phyloP scores from a whole-genome alignment of 2,797 vertebrate species.

The Anas capensis region DNA sequence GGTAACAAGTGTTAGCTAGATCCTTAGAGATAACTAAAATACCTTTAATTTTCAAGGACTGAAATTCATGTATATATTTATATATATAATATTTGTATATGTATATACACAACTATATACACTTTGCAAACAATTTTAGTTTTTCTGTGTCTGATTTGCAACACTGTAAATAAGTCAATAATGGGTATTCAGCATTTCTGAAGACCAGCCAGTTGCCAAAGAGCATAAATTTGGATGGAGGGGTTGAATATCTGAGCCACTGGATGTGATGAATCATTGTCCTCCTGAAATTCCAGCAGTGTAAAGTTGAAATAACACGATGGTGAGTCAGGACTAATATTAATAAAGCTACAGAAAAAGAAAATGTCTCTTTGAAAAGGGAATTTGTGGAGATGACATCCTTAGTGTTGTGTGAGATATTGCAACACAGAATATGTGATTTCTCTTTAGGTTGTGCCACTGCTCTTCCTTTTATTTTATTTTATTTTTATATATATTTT shows the following conservation, averaged over 20 bases:
- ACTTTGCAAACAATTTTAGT: background rate
- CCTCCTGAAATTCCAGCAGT: background rate
- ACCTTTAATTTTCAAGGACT: background rate
- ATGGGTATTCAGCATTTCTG: background rate
- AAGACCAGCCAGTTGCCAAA: background rate
- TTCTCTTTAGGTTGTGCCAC: conserved; percentile 17
- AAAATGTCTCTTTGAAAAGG: background rate
- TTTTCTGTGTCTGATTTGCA: background rate
- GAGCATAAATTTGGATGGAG: background rate
- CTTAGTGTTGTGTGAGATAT: background rate
- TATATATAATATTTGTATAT: background rate
- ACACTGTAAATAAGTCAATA: background rate
- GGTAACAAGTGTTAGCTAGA: background rate
- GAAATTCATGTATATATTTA: background rate
- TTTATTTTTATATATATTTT: conserved; percentile 16
- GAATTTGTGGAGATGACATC: background rate
- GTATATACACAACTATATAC: background rate
- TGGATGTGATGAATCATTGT: background rate
- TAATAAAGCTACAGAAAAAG: background rate
- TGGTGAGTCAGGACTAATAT: background rate
- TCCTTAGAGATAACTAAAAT: background rate
- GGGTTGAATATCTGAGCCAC: background rate
- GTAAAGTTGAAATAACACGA: background rate
- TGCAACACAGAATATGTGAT: background rate
- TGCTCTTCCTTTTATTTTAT: background rate